Conservation (phyloP, 2,113 vertebrate species). For the Tragelaphus buxtoni region DNA sequence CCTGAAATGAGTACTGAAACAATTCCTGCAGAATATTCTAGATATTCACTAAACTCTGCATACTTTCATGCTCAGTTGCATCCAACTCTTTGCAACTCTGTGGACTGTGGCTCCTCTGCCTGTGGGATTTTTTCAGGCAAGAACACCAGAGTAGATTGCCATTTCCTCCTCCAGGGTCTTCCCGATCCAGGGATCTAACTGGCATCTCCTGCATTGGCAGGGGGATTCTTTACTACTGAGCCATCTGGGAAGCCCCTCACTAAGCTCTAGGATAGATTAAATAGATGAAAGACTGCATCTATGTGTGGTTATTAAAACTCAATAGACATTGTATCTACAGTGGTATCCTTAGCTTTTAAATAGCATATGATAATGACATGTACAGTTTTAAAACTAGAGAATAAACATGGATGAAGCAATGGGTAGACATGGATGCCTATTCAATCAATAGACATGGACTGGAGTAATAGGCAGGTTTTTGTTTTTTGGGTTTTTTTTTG, state of each 20-base stretch:
- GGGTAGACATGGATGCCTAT: neutral
- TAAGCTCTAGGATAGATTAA: neutral
- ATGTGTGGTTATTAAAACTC: neutral
- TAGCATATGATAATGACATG: neutral
- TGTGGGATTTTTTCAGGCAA: neutral
- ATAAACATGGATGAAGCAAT: neutral
- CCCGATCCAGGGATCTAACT: neutral
- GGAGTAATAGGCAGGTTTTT: neutral
- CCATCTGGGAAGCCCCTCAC: neutral
- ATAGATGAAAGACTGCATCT: neutral
- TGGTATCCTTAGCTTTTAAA: neutral
- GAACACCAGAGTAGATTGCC: neutral
- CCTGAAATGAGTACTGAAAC: neutral
- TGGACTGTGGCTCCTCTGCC: neutral
- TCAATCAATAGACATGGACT: neutral
- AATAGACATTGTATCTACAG: neutral
- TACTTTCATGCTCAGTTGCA: neutral
- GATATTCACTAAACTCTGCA: neutral
- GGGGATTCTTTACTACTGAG: neutral
- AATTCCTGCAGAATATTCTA: neutral
- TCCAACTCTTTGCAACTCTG: neutral
- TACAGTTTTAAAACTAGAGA: neutral
- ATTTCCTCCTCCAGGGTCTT: neutral
- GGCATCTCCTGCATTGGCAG: neutral
- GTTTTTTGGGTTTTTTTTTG: neutral